Evolutionary conservation across 37 sponge, comb jelly and placozoan genomes (phyloP), one percentile per base, ranked within the genome.

Genomic region (Bolinopsis microptera): DNA sequence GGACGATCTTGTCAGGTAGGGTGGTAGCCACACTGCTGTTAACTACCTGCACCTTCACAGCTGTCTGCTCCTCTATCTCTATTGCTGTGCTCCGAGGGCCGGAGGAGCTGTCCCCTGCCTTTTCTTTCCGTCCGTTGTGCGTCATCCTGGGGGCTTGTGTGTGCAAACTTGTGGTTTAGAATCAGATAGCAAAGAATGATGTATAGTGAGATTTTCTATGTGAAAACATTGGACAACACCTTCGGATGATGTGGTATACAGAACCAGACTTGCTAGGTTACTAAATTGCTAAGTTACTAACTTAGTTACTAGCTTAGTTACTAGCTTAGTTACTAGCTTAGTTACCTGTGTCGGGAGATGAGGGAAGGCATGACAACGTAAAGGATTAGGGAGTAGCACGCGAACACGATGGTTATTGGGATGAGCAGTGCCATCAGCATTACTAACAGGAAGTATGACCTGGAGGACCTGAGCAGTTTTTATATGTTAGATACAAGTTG

Each of bases 381-480:
- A 0, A 86, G 90, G 36, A 86, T 86, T 35, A 86, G 90, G 61
- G 90, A 86, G 90, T 86, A 86, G 41, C 61, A 86, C 2, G 36
- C 90, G 30, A 86, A 39, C 0, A 86, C 35, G 30, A 86, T 86
- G 41, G 35, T 5, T 27, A 86, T 34, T 18, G 90, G 90, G 41
- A 86, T 41, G 2, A 86, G 90, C 23, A 86, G 90, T 0, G 90
- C 32, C 90, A 86, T 86, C 36, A 86, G 32, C 26, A 86, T 8
- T 1, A 86, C 90, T 48, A 86, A 28, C 61, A 86, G 90, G 61
- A 86, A 86, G 39, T 86, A 86, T 1, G 41, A 86, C 28, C 90
- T 2, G 36, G 90, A 86, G 13, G n/a, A 34, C 25, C 25, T 37
- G 30, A 40, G 31, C 0, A 38, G 61, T 48, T 48, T 48, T 48